phyloP scores from a whole-genome alignment of 1,140 invertebrate genomes.

The Stegodyphus mimosarum region DNA sequence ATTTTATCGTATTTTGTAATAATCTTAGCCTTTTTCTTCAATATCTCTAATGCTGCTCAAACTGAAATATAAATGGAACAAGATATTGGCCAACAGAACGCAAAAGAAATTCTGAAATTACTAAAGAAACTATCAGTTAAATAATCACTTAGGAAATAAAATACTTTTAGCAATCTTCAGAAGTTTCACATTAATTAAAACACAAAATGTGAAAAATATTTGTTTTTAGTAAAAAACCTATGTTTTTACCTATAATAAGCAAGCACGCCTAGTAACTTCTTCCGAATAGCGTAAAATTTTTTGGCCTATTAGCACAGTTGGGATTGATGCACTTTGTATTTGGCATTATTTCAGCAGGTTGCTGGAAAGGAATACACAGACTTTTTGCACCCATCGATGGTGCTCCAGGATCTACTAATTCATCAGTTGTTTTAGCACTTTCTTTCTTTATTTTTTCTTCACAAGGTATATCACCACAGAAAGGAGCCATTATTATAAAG shows the following conservation, averaged over 20 bases:
- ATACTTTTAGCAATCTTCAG: too few relatives aligned
- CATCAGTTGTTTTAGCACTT: slow-evolving; percentile 78
- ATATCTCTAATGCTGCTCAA: too few relatives aligned
- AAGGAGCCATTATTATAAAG: slow-evolving; percentile 90
- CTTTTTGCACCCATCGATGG: slow-evolving; percentile 98
- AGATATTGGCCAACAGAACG: too few relatives aligned
- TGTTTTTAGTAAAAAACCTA: too few relatives aligned
- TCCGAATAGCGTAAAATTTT: slow-evolving; percentile 93
- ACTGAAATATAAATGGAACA: too few relatives aligned
- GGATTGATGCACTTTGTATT: slow-evolving; percentile 88
- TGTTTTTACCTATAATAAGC: not conserved
- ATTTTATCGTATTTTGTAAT: too few relatives aligned
- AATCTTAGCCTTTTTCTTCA: too few relatives aligned
- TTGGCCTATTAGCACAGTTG: slow-evolving; percentile 81
- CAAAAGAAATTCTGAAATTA: too few relatives aligned
- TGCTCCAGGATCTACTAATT: slow-evolving; percentile 78
- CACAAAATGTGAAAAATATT: too few relatives aligned
- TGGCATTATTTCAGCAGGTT: slow-evolving; percentile 75
- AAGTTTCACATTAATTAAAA: too few relatives aligned
- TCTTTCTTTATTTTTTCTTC: slow-evolving; percentile 97
- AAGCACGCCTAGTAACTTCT: slow-evolving; percentile 85
- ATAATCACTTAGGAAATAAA: too few relatives aligned
- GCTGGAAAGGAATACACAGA: slow-evolving; percentile 95
- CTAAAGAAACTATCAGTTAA: too few relatives aligned
- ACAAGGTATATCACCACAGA: slow-evolving; percentile 89